Base-by-base conservation (phyloP, 2,113 vertebrate species). In the Furnarius figulus region DNA sequence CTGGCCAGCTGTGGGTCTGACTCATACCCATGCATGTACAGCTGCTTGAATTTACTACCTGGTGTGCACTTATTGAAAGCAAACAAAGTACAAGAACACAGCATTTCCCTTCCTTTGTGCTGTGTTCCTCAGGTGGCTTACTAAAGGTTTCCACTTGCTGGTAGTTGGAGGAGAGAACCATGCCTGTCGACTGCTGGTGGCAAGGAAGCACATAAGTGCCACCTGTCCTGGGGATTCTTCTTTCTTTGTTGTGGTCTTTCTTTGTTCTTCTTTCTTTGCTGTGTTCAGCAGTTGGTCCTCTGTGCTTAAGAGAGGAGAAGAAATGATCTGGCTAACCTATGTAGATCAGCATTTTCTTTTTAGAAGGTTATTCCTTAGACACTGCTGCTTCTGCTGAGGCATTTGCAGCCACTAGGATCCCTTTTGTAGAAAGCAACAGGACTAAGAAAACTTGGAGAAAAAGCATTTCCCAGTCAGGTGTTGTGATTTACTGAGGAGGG, bases 41-140 rank as follows among this genome's bases (percentile, higher is more conserved):
- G 35, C 79, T 79, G 52, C 92, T 67, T 95, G 70, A 59, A 74
- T 94, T 96, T 93, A 65, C 86, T 93, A 13, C 61, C n/a, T 90
- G 55, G 50, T 89, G 62, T n/a, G 71, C 44, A 21, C 73, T 88
- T 78, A n/a, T 3, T 86, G 92, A 62, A 85, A 66, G 44, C 16
- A 30, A 90, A 86, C 33, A 49, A 65, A 96, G 80, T 31, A 40
- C 68, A 63, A 0, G 49, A 70, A 28, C 55, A 12, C 20, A 31
- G 63, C 2, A 1, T 59, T 78, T 67, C 28, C 12, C 21, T 56
- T 56, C 15, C 40, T 84, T 68, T 0, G 0, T 56, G 46, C 22
- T 8, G 1, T 35, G 16, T 30, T 82, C 35, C 30, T 35, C 6
- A 6, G 35, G 35, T 93, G 49, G 17, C 44, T 59, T 33, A 59